phyloP scores from a whole-genome alignment of 2,797 vertebrate genomes.

The Scolopax bukidnonensis region DNA sequence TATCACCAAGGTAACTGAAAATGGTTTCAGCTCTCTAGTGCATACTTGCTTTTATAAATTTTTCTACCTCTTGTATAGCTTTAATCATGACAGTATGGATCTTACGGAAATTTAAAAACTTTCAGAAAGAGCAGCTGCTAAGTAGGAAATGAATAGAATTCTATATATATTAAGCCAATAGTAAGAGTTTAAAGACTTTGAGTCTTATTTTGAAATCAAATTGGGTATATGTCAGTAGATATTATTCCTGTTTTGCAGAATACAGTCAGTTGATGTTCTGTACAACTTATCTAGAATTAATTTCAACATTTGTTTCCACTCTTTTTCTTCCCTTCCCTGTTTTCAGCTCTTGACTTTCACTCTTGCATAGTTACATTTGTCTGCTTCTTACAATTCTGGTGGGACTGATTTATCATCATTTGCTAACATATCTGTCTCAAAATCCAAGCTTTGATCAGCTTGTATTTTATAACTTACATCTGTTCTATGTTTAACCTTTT shows the following conservation, averaged over 20 bases:
- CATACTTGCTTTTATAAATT: slow-evolving; percentile 8
- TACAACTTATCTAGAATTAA: slow-evolving; percentile 84
- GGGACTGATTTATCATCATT: slow-evolving; percentile 99
- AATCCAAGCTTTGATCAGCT: slow-evolving; percentile 97
- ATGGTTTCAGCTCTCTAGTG: slow-evolving; percentile 3
- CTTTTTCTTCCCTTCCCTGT: slow-evolving; percentile 36
- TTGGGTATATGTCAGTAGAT: slow-evolving; percentile 76
- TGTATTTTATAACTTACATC: slow-evolving; percentile 99
- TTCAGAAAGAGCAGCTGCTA: not conserved
- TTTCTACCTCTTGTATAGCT: slow-evolving; percentile 21
- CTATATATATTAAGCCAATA: not conserved
- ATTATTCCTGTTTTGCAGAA: slow-evolving; percentile 71
- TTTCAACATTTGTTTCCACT: slow-evolving; percentile 84
- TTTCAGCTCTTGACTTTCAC: slow-evolving; percentile 76
- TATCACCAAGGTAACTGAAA: slow-evolving; percentile 43
- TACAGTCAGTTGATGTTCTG: slow-evolving; percentile 80
- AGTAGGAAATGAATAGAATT: not conserved
- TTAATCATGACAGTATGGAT: not conserved
- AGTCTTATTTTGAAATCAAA: slow-evolving; percentile 66
- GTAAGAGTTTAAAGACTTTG: slow-evolving; percentile 53
- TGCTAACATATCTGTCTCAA: slow-evolving; percentile 94
- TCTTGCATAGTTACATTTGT: slow-evolving; percentile 90
- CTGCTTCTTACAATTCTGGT: slow-evolving; percentile 91
- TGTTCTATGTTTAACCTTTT: slow-evolving; percentile 98
- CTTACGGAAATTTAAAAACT: not conserved